Conservation (phyloP, 2,797 vertebrate genomes). For the Paguma larvata region DNA sequence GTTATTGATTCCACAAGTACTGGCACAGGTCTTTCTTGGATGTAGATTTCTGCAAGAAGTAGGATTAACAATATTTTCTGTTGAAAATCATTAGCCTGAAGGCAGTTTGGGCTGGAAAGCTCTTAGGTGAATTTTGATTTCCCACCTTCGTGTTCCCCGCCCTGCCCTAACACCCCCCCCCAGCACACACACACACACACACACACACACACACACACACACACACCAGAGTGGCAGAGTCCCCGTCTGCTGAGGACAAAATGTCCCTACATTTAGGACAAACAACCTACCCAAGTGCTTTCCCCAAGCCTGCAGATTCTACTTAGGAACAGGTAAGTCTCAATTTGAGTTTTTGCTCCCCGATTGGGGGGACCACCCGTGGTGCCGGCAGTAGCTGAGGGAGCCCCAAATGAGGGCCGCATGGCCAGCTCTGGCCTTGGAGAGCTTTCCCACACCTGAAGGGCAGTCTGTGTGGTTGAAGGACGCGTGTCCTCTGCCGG, state of each 20-base stretch:
- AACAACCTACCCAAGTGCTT: neutral
- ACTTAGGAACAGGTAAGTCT: neutral
- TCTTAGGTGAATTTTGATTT: neutral
- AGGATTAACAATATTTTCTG: neutral
- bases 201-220: neutral
- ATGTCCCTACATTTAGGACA: neutral
- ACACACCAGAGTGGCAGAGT: neutral
- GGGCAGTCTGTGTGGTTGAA: neutral
- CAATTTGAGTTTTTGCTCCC: neutral
- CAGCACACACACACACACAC: too few relatives aligned
- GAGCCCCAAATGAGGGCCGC: neutral
- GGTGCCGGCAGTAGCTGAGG: accelerated
- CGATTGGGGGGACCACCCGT: accelerated
- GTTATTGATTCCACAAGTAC: neutral
- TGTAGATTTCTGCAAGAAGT: neutral
- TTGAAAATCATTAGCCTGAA: neutral
- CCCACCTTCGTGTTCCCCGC: neutral
- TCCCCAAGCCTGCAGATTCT: neutral
- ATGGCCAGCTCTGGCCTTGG: neutral
- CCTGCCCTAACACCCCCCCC: neutral
- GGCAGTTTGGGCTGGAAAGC: neutral
- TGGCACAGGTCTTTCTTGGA: neutral
- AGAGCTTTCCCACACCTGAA: neutral
- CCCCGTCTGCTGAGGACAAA: neutral
- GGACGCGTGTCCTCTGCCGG: accelerated